Base-by-base conservation (phyloP, 2,888 invertebrate species). In the Cremastinae sp. region DNA sequence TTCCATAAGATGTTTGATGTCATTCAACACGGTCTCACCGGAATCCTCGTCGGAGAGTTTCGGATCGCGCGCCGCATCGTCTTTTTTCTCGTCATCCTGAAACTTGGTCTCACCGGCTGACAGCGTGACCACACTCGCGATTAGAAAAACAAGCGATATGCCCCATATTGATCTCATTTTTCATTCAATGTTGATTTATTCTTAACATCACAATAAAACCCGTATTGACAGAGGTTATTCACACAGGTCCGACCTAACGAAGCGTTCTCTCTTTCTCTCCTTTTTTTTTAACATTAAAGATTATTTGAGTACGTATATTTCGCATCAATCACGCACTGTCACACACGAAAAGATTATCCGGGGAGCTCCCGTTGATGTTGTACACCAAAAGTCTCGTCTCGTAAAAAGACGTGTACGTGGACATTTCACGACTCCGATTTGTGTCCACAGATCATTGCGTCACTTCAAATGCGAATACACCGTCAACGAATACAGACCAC, bases 341-440 rank as follows among this genome's bases (percentile, higher is more conserved):
- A 12, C 28, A 68, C 47, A 47, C 56, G 22, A 12, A 10, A 54
- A 41, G n/a, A n/a, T n/a, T n/a, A 45, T 43, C 59, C 28, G 59
- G 34, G 56, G 54, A 9, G 43, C 66, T 75, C 49, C 49, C 70
- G 61, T n/a, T n/a, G n/a, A n/a, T n/a, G 73, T 64, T 22, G 51
- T 14, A 59, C 20, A 28, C 22, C n/a, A 14, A 47, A 47, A 58
- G 58, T 58, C 49, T 58, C 22, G 41, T 79, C 59, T 62, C 34
- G 43, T 69, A 47, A 53, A 66, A 53, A 70, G 72, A 75, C 73
- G 80, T 78, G 81, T 85, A 86, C 84, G 86, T 86, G 85, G 84
- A 86, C 85, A 86, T 86, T 76, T 76, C 64, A 74, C 47, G 51
- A 43, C 64, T 59, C 66, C 70, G 49, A 51, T 58, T 72, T 28